Conservation (phyloP, 2,888 invertebrate species). For the Athalia rosae region DNA sequence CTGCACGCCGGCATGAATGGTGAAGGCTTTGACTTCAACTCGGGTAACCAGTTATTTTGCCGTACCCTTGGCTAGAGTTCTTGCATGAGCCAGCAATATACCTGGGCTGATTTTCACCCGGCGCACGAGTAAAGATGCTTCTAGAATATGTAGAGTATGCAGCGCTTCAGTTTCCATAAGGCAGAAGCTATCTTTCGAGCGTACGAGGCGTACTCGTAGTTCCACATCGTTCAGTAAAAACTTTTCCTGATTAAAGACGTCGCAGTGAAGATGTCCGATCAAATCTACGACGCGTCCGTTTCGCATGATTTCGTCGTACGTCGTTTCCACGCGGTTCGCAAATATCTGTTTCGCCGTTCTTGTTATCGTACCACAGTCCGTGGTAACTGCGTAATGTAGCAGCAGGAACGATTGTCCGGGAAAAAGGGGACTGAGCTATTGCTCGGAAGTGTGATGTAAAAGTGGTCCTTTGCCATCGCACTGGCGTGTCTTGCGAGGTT, state of each 20-base stretch:
- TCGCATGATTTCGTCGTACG: conserved; percentile 6
- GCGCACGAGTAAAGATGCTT: conserved; percentile 56
- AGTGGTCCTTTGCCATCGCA: background rate
- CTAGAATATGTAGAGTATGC: conserved; percentile 51
- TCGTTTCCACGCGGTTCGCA: background rate
- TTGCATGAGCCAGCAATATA: conserved; percentile 56
- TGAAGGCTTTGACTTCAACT: conserved; percentile 14
- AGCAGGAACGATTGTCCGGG: no score
- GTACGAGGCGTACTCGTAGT: conserved; percentile 51
- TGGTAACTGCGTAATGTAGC: no score
- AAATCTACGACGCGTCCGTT: conserved; percentile 44
- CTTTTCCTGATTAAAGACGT: conserved; percentile 55
- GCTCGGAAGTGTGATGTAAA: conserved; percentile 36
- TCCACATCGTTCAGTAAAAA: conserved; percentile 55
- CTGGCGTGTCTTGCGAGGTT: no score
- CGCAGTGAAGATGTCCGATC: conserved; percentile 53
- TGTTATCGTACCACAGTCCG: conserved; percentile 50
- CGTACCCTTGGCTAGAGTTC: conserved; percentile 53
- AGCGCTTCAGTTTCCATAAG: conserved; percentile 46
- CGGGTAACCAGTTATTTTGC: conserved; percentile 49
- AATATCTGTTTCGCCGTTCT: conserved; percentile 44
- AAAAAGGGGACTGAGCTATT: conserved; percentile 15
- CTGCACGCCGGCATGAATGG: conserved; percentile 44
- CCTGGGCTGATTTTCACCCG: conserved; percentile 52
- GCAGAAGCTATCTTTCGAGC: conserved; percentile 51